Percentiles rank a stretch among this genome's conserved stretches.
phyloP scores from a whole-genome alignment of 2,113 vertebrate species.

The Plecotus auritus region DNA sequence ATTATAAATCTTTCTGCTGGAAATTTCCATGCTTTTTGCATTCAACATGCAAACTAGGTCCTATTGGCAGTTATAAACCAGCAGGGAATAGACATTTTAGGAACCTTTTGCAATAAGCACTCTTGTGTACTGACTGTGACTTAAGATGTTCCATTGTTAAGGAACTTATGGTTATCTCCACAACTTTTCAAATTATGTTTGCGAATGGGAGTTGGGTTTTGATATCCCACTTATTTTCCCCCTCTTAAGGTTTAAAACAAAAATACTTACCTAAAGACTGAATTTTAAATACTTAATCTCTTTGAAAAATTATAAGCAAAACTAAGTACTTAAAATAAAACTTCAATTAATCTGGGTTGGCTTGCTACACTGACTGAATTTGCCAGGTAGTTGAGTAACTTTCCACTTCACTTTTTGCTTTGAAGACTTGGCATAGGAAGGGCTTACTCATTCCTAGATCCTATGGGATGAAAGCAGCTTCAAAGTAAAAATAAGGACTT shows the following conservation, averaged over 20 bases:
- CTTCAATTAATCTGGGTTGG: not conserved
- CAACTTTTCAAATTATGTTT: conserved; percentile 45
- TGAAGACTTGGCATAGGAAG: conserved; percentile 15
- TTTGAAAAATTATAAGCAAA: conserved; percentile 10
- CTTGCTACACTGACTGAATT: not conserved
- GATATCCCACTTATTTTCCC: not conserved
- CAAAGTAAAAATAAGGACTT: conserved; percentile 27
- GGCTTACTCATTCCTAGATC: not conserved
- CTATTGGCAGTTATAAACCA: conserved; percentile 7
- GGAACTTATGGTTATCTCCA: not conserved
- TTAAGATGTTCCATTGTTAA: not conserved
- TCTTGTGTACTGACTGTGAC: not conserved
- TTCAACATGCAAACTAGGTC: not conserved
- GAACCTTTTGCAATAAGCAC: not conserved
- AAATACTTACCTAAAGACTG: not conserved
- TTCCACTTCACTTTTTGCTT: conserved; percentile 7
- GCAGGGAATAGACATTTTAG: not conserved
- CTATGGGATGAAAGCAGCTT: not conserved
- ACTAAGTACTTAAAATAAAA: conserved; percentile 5
- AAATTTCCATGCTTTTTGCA: conserved; percentile 34
- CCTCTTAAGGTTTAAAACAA: conserved; percentile 19
- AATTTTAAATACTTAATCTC: conserved; percentile 12
- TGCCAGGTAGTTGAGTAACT: conserved; percentile 13
- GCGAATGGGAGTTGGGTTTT: not conserved
- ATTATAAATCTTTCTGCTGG: not conserved